Base-by-base conservation (phyloP, 2,113 vertebrate genomes). In the Phalacrocorax aristotelis region DNA sequence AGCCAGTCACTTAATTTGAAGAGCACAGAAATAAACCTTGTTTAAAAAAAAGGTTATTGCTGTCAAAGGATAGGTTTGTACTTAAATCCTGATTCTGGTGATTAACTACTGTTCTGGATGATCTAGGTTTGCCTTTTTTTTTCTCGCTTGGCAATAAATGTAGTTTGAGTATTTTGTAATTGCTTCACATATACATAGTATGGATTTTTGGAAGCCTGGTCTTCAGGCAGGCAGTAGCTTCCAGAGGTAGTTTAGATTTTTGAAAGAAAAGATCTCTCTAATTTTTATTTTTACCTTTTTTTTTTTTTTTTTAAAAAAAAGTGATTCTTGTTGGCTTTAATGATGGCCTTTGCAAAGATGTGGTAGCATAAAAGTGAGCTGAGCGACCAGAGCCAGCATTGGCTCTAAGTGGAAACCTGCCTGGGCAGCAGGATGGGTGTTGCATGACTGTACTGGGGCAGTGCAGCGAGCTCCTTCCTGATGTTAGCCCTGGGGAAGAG, bases 391-490 rank as follows among this genome's bases (percentile, higher is more conserved):
- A 58, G 5, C 8, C 40, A 76, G 40, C 26, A 9, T 1, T 36
- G 27, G 15, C 27, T 62, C 2, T 10, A 14, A 32, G 21, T 4
- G 3, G 80, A 81, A 57, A 40, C 2, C 1, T 6, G 36, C 46
- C 19, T 23, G 15, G 51, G 29, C 30, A 46, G n/a, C 0, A 0
- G 38, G 29, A 13, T 2, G 42, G 25, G 6, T 44, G 18, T 15
- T 13, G 19, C 18, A 26, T 0, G 1, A 15, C 1, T 8, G 25
- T 7, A 8, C 10, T 3, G 1, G 8, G 40, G 20, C 11, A 21
- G 16, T 3, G 17, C 46, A 44, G 36, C 5, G 7, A 55, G 20
- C 13, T 89, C 30, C 42, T 49, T 76, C 49, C 40, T 13, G 21
- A 48, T 9, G 1, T 20, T 22, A 32, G 30, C 36, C 60, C 57